phyloP scores from a whole-genome alignment of 2,888 invertebrate species.

The Congeria kusceri region DNA sequence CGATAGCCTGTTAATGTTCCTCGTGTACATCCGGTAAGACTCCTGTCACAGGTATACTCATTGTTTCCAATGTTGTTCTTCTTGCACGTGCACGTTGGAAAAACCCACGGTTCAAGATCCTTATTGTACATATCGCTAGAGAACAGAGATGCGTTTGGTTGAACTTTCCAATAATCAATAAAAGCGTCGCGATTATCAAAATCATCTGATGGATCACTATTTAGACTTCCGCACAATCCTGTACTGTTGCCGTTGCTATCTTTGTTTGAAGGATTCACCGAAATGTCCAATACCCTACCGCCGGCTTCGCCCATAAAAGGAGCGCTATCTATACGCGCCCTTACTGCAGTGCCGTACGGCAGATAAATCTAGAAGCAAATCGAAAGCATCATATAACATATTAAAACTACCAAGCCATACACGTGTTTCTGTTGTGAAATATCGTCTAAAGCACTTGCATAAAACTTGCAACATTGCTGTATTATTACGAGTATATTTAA shows the following conservation, averaged over 20 bases:
- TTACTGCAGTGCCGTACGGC: slow-evolving; percentile 39
- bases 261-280: slow-evolving; percentile 20
- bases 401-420: too few relatives aligned
- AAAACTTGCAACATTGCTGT: too few relatives aligned
- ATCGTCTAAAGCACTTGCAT: too few relatives aligned
- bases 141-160: slow-evolving; percentile 6
- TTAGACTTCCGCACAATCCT: slow-evolving; percentile 27
- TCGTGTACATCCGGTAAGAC: slow-evolving; percentile 12
- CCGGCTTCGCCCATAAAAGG: slow-evolving; percentile 33
- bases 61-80: not conserved
- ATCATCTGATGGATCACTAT: slow-evolving; percentile 18
- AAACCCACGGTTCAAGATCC: slow-evolving; percentile 15
- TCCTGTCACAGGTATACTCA: slow-evolving; percentile 16
- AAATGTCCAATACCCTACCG: slow-evolving; percentile 28
- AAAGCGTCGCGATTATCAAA: not conserved
- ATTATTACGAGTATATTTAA: too few relatives aligned
- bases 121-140: slow-evolving; percentile 8
- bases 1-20: slow-evolving; percentile 24
- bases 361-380: slow-evolving; percentile 28
- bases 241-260: slow-evolving; percentile 27
- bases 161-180: not conserved
- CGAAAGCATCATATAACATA: too few relatives aligned
- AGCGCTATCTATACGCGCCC: slow-evolving; percentile 32
- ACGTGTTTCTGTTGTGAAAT: too few relatives aligned
- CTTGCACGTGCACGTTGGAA: slow-evolving; percentile 19